Evolutionary conservation across 2,113 vertebrate species (phyloP), one percentile per base, ranked within the genome.

Genomic region (mouse (Mus musculus)): DNA sequence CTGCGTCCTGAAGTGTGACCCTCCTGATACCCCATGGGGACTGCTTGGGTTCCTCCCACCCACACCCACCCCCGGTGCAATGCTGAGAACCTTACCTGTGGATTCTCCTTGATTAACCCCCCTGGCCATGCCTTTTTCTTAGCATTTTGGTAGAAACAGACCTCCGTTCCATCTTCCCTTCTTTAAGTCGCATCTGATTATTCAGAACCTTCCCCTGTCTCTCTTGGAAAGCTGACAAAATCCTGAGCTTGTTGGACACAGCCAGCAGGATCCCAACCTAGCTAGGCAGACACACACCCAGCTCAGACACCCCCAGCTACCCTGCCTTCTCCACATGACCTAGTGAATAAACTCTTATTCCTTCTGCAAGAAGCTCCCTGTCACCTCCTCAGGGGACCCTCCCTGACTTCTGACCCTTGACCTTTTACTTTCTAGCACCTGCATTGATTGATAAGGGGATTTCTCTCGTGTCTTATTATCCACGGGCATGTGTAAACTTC

Each of bases 311-410:
- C 3, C 14, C 33, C 39, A 56, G 17, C 65, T 26, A 2, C 80
- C n/a, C 42, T 52, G n/a, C 73, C 39, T 77, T 92, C 90, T 46
- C 33, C 19, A 84, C 49, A 19, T 89, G 30, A 42, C 42, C 82
- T 56, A 33, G 33, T 19, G 72, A 94, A 42, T 42, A 42, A 42
- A 54, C 86, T 92, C 75, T 16, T 63, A 20, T 8, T 92, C 24
- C 90, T 90, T 90, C 26, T 84, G n/a, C 39, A 69, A 91, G 86
- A 95, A 85, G 14, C 49, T 80, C 42, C 46, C 22, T 17, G 56
- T 11, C 78, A 81, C 12, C n/a, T 84, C 67, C 84, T 87, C 89
- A 13, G 0, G 75, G 90, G 91, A 65, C 39, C 46, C 36, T 89
- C 93, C 77, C 46, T n/a, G 33, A 72, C n/a, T 36, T 11, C 72